phyloP scores from a whole-genome alignment of 1,140 invertebrate species.

The Chironomus tepperi region DNA sequence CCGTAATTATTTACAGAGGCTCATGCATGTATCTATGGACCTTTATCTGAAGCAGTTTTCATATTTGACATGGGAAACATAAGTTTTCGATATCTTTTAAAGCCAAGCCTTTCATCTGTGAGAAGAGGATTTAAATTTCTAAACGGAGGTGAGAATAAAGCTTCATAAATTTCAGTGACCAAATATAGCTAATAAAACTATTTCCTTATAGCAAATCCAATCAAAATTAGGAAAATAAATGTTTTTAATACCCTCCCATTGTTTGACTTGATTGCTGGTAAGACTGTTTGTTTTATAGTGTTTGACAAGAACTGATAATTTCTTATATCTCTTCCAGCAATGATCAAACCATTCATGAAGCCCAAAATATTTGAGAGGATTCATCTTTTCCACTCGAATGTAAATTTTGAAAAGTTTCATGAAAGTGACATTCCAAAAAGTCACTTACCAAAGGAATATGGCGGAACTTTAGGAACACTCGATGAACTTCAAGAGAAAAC shows the following conservation, averaged over 20 bases:
- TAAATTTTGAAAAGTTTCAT: slow-evolving; percentile 40
- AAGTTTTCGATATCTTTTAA: background rate
- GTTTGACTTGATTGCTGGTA: background rate
- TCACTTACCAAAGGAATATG: slow-evolving; percentile 43
- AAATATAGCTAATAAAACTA: too few relatives aligned
- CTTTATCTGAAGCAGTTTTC: background rate
- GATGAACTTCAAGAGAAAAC: slow-evolving; percentile 37
- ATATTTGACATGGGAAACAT: background rate
- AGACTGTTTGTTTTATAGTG: background rate
- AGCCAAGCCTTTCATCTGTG: background rate
- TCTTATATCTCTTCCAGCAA: background rate
- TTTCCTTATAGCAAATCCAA: background rate
- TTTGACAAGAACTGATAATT: too few relatives aligned
- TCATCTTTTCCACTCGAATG: slow-evolving; percentile 37
- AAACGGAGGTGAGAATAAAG: background rate
- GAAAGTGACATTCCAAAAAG: slow-evolving; percentile 38
- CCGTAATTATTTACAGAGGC: background rate
- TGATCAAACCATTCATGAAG: background rate
- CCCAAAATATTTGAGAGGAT: slow-evolving; percentile 26
- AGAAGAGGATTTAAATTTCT: background rate
- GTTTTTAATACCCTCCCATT: background rate
- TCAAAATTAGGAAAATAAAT: background rate
- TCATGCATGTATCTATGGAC: background rate
- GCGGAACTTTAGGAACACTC: slow-evolving; percentile 40
- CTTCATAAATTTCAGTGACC: too few relatives aligned